These are phyloP conservation scores for Dromococcyx pavoninus DNA, from an alignment of 2,797 vertebrate genomes.

Conservation along the genomic window DNA sequence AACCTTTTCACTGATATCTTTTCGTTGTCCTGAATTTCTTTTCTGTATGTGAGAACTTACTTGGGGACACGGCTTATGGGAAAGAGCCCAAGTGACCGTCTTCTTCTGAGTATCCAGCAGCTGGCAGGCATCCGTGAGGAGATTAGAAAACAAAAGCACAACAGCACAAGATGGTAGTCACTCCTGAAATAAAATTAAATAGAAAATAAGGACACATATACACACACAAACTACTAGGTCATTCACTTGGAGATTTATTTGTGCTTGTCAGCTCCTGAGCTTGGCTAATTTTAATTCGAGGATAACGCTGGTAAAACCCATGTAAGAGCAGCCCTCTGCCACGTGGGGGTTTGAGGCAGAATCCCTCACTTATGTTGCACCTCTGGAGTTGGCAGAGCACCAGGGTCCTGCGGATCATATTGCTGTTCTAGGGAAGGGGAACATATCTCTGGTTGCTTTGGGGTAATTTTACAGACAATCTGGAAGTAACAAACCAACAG, in stretches of 20 bases:
- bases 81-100: constrained; percentile 68
- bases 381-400: not conserved
- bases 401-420: not conserved
- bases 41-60: constrained; percentile 75
- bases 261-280: not conserved
- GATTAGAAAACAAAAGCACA: constrained; percentile 59
- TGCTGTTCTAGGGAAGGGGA: not conserved
- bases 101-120: constrained; percentile 64
- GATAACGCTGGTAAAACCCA: not conserved
- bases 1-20: constrained; percentile 76
- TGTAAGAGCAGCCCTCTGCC: not conserved
- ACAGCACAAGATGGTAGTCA: constrained; percentile 59
- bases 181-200: constrained; percentile 70
- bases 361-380: not conserved
- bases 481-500: not conserved
- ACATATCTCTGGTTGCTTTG: not conserved
- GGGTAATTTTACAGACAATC: not conserved
- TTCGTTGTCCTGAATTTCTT: constrained; percentile 73
- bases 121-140: constrained; percentile 60
- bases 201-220: constrained; percentile 44
- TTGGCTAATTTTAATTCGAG: constrained; percentile 3
- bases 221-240: not conserved
- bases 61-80: constrained; percentile 45
- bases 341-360: not conserved
- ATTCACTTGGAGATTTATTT: constrained; percentile 44